Percentiles rank a stretch among this genome's conserved stretches.
These are phyloP conservation scores for Oncorhynchus keta DNA, from an alignment of 2,113 vertebrate genomes.

Conservation along the genomic window DNA sequence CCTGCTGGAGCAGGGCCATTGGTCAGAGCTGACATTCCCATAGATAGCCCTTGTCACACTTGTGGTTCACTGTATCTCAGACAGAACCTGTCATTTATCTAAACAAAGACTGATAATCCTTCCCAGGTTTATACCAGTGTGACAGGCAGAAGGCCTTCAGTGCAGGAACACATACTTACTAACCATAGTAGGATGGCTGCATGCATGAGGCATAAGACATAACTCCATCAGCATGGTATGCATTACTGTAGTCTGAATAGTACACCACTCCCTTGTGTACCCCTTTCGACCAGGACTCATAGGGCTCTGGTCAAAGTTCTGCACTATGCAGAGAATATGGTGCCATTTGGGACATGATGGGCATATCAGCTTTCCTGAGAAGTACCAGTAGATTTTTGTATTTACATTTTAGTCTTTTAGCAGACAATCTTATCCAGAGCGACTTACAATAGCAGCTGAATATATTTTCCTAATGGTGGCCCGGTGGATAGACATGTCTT, in stretches of 20 bases:
- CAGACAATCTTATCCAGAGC: too few relatives aligned
- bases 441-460: too few relatives aligned
- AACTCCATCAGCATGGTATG: neutral
- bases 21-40: slow-evolving; percentile 9
- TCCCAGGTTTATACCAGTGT: neutral
- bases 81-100: slow-evolving; percentile 18
- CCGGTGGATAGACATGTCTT: neutral
- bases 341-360: too few relatives aligned
- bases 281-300: too few relatives aligned
- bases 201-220: neutral
- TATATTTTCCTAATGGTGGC: too few relatives aligned
- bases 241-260: neutral
- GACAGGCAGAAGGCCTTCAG: too few relatives aligned
- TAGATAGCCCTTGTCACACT: slow-evolving; percentile 15
- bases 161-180: neutral
- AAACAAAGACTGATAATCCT: slow-evolving; percentile 17
- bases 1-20: slow-evolving; percentile 6
- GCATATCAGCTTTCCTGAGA: too few relatives aligned
- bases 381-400: too few relatives aligned
- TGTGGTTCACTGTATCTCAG: slow-evolving; percentile 10
- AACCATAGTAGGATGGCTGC: neutral
- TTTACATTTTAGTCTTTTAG: too few relatives aligned
- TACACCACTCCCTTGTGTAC: too few relatives aligned
- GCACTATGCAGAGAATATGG: too few relatives aligned
- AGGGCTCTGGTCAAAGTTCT: too few relatives aligned